Evolutionary conservation across 2,113 vertebrate genomes (phyloP).

Genomic region (Pelvicachromis taeniatus): DNA sequence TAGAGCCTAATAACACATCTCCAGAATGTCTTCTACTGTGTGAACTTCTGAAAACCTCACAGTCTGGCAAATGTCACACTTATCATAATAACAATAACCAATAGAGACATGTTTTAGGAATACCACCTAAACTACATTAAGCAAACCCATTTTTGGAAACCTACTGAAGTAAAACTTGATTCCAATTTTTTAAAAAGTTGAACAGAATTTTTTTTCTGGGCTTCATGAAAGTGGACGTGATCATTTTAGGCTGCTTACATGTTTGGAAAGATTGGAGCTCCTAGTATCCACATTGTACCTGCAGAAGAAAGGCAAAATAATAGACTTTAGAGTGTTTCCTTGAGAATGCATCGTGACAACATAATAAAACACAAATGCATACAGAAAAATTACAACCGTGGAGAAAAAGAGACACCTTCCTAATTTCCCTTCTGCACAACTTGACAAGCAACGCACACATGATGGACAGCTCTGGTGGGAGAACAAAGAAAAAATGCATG

Average conservation of each 20-base stretch:
- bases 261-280: conserved; percentile 85
- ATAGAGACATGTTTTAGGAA: too few relatives aligned
- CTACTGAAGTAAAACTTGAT: background rate
- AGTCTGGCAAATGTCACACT: background rate
- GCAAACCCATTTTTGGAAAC: background rate
- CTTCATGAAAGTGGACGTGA: background rate
- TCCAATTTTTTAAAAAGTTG: background rate
- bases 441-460: background rate
- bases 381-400: background rate
- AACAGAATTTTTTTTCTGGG: background rate
- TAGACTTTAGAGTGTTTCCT: background rate
- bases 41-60: background rate
- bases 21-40: background rate
- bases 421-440: background rate
- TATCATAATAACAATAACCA: background rate
- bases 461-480: background rate
- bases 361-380: background rate
- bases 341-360: background rate
- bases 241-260: conserved; percentile 72
- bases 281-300: conserved; percentile 90
- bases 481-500: background rate
- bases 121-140: background rate
- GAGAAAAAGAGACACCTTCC: background rate
- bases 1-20: background rate
- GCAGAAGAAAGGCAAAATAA: conserved; percentile 19